Evolutionary conservation across 2,888 invertebrate species (phyloP).

Genomic region (Podotricha telesiphe): DNA sequence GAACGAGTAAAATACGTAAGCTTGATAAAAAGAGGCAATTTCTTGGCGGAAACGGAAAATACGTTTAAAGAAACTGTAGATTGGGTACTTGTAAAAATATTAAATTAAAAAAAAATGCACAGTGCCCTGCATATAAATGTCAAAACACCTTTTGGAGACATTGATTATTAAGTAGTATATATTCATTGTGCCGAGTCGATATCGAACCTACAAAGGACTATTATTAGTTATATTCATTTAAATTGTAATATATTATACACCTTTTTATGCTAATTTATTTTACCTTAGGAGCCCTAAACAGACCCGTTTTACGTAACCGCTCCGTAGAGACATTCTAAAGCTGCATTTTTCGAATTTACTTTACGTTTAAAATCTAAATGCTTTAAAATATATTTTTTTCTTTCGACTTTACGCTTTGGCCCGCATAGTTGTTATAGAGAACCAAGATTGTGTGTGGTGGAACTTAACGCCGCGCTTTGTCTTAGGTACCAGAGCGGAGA

Average conservation of each 20-base stretch:
- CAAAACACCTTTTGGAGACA: too few species aligned
- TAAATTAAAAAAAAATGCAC: neutral
- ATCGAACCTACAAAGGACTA: too few species aligned
- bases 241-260: neutral
- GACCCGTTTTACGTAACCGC: slow-evolving; percentile 1
- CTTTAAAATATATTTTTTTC: neutral
- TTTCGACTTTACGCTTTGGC: too few species aligned
- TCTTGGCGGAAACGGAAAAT: slow-evolving; percentile 9
- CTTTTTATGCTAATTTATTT: slow-evolving; percentile 31
- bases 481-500: too few species aligned
- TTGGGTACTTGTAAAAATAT: neutral
- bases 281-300: neutral
- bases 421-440: too few species aligned
- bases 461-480: too few species aligned
- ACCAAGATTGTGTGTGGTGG: too few species aligned
- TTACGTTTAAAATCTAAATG: neutral
- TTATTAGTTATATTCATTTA: neutral
- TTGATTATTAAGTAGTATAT: too few species aligned
- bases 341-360: neutral
- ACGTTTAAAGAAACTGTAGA: neutral
- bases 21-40: slow-evolving; percentile 20
- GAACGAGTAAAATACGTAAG: slow-evolving; percentile 25
- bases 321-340: neutral
- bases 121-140: too few species aligned
- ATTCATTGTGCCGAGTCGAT: too few species aligned